Percentiles rank a stretch among this genome's conserved stretches.
These are phyloP conservation scores for Actinemys pallida DNA, from an alignment of 2,113 vertebrate genomes.

Conservation along the genomic window DNA sequence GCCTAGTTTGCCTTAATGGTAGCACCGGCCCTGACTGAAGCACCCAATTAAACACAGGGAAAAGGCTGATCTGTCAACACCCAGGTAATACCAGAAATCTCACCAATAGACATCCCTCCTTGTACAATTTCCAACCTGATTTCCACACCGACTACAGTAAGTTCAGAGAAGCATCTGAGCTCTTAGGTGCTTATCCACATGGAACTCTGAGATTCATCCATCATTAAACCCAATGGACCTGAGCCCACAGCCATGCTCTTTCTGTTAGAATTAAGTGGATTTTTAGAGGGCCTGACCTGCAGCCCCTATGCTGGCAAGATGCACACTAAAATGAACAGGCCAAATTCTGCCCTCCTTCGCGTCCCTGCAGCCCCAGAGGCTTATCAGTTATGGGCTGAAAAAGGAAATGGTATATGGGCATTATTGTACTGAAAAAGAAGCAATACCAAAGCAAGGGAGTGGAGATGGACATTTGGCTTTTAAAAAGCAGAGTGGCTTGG, in stretches of 20 bases:
- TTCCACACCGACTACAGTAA: background rate
- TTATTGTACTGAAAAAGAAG: background rate
- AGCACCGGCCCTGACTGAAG: no score
- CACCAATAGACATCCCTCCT: no score
- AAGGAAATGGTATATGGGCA: background rate
- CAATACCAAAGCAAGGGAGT: background rate
- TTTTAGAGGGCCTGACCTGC: background rate
- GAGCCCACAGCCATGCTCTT: background rate
- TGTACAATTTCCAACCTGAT: no score
- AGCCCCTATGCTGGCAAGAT: background rate
- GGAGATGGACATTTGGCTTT: background rate
- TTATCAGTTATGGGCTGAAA: accelerated
- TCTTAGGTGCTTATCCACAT: background rate
- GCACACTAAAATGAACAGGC: background rate
- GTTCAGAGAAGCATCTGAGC: background rate
- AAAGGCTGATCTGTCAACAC: no score
- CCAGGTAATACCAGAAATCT: no score
- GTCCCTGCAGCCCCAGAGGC: background rate
- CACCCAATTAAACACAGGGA: no score
- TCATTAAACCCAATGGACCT: background rate
- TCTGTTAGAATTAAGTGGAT: background rate
- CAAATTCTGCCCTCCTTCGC: background rate
- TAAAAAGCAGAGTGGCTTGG: background rate
- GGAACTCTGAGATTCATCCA: background rate
- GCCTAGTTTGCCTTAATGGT: no score